Conservation (phyloP, 37 sponge, comb jelly and placozoan species). For the Tethya wilhelma region DNA sequence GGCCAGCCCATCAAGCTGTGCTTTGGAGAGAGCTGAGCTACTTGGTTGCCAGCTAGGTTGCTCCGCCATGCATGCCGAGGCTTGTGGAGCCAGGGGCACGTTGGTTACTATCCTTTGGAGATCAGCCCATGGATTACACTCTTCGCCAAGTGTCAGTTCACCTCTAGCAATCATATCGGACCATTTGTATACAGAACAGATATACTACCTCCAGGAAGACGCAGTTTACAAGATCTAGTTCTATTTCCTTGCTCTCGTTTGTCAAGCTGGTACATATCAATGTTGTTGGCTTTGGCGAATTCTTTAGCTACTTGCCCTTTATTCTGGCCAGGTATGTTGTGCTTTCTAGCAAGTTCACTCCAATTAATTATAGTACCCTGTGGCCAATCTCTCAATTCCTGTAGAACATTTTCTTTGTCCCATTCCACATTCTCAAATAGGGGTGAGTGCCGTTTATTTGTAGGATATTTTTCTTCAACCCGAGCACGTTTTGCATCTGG, state of each 20-base stretch:
- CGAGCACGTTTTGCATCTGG: neutral
- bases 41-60: too few relatives aligned
- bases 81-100: too few relatives aligned
- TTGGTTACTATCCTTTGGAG: too few relatives aligned
- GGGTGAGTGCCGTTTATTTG: constrained; percentile 16
- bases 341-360: constrained; percentile 3
- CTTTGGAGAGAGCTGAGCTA: too few relatives aligned
- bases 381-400: constrained; percentile 8
- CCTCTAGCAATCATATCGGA: too few relatives aligned
- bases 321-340: constrained; percentile 1
- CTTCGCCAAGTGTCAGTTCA: too few relatives aligned
- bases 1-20: too few relatives aligned
- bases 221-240: neutral
- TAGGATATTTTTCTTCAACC: neutral
- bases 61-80: too few relatives aligned
- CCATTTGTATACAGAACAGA: too few relatives aligned
- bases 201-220: neutral
- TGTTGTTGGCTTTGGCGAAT: constrained; percentile 4
- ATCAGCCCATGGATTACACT: too few relatives aligned
- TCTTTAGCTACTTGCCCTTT: constrained; percentile 24
- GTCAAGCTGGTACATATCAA: constrained; percentile 6
- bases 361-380: constrained; percentile 14
- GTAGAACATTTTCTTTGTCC: constrained; percentile 25
- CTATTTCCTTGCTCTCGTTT: neutral
- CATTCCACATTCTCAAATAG: constrained; percentile 19